Evolutionary conservation across 1,140 invertebrate species (phyloP), one percentile per base, ranked within the genome.

Genomic region (Ostrea denselamellosa): DNA sequence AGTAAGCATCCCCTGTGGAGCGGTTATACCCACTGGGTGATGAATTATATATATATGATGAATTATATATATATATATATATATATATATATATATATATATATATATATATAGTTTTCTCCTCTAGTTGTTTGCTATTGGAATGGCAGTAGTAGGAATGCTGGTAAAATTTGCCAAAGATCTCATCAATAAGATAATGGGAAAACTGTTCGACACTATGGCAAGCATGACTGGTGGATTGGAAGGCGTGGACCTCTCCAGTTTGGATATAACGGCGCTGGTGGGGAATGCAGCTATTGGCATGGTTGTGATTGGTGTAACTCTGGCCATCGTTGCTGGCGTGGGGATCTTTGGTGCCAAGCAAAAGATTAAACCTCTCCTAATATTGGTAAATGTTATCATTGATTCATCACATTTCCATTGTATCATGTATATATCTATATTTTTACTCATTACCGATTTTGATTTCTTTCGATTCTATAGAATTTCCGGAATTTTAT

Each of bases 231-330:
- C 82, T 7, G 82, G 82, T 4, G 82, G 82, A 51, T 25, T 83
- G 14, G 82, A 44, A 9, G 82, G 52, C 10, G n/a, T 83, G 9
- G 82, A 83, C 44, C 82, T 83, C n/a, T 83, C 82, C 14, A 83
- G n/a, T n/a, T 22, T 83, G 9, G 82, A 83, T 52, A 0, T 83
- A n/a, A 51, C 34, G 34, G 82, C 44, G 2, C 28, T 83, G 34
- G 82, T 83, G 19, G 82, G 82, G 4, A 52, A 54, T n/a, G 82
- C 82, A 2, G 82, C 34, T 22, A 51, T 83, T n/a, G 82, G 44
- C 9, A 19, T 83, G n/a, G 17, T 83, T 7, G 52, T 22, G n/a
- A 54, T 51, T 19, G 82, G 82, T 53, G 0, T 83, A 14, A 44
- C 14, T n/a, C 53, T 83, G 82, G 17, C 52, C 9, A 52, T 52